phyloP scores from a whole-genome alignment of 2,888 invertebrate genomes.

The Noctua comes region DNA sequence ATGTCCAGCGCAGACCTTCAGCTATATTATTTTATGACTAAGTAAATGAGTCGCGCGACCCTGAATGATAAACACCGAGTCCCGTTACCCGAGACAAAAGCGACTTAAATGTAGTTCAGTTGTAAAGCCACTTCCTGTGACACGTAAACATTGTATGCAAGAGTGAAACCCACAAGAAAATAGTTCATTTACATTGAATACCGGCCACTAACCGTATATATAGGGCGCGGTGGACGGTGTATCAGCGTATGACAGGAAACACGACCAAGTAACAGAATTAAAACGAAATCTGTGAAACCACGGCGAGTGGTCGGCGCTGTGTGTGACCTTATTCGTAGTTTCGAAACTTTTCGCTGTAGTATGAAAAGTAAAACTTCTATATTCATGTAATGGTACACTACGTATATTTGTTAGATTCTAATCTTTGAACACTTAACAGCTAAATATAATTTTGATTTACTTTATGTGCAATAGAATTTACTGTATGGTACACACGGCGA shows the following conservation, averaged over 20 bases:
- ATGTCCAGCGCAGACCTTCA: constrained; percentile 37
- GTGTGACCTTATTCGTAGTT: constrained; percentile 53
- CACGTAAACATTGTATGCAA: constrained; percentile 75
- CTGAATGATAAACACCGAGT: constrained; percentile 76
- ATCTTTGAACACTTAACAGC: constrained; percentile 8
- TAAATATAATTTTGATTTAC: background rate
- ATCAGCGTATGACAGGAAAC: constrained; percentile 61
- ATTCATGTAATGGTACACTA: constrained; percentile 10
- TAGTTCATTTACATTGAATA: constrained; percentile 82
- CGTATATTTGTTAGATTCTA: background rate
- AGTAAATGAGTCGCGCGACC: constrained; percentile 73
- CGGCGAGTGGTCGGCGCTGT: constrained; percentile 41
- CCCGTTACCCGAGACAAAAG: constrained; percentile 80
- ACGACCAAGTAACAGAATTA: constrained; percentile 51
- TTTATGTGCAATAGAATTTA: constrained; percentile 1
- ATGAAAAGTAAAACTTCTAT: constrained; percentile 31
- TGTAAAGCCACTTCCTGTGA: constrained; percentile 80
- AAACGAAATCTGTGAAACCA: constrained; percentile 52
- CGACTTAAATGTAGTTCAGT: constrained; percentile 74
- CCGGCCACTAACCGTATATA: constrained; percentile 58
- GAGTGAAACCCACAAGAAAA: constrained; percentile 73
- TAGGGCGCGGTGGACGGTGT: constrained; percentile 58
- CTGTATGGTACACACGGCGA: background rate
- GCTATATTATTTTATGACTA: constrained; percentile 60
- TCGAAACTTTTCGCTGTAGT: constrained; percentile 28